Conservation (phyloP, 2,797 vertebrate genomes). For the Champsocephalus esox region DNA sequence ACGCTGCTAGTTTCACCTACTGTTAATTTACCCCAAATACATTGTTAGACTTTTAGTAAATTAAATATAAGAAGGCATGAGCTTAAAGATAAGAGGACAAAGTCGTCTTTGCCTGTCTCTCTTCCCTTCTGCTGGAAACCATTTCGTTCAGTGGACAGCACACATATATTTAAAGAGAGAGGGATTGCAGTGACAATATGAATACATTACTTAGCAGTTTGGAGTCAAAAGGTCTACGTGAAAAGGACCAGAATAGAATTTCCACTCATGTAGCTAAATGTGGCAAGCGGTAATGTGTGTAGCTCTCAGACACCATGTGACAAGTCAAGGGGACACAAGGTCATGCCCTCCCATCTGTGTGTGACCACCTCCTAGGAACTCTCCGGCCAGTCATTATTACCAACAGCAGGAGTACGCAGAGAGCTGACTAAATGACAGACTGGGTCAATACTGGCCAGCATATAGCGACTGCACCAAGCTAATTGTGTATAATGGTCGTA, state of each 20-base stretch:
- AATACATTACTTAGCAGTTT: neutral
- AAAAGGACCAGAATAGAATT: conserved; percentile 41
- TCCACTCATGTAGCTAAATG: conserved; percentile 35
- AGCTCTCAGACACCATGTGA: conserved; percentile 13
- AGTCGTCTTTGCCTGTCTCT: conserved; percentile 17
- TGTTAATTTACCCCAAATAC: neutral
- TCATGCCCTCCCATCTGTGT: conserved; percentile 27
- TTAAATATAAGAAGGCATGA: neutral
- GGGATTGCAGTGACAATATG: neutral
- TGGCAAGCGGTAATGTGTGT: conserved; percentile 1
- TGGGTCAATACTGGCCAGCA: conserved; percentile 52
- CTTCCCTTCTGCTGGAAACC: conserved; percentile 12
- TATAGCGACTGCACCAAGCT: conserved; percentile 27
- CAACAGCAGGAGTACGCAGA: conserved; percentile 29
- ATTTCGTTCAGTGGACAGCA: conserved; percentile 9
- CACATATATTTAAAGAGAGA: neutral
- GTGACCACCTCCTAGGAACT: conserved; percentile 28
- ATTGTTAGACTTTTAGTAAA: neutral
- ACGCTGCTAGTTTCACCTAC: neutral
- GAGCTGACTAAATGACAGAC: conserved; percentile 50
- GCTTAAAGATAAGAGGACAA: conserved; percentile 23
- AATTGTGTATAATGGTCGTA: conserved; percentile 59
- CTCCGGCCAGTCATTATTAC: conserved; percentile 56
- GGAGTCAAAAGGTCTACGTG: conserved; percentile 8
- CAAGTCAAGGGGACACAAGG: conserved; percentile 40